These are phyloP conservation scores for Athetis lepigone DNA, from an alignment of 2,888 invertebrate species.

Conservation along the genomic window DNA sequence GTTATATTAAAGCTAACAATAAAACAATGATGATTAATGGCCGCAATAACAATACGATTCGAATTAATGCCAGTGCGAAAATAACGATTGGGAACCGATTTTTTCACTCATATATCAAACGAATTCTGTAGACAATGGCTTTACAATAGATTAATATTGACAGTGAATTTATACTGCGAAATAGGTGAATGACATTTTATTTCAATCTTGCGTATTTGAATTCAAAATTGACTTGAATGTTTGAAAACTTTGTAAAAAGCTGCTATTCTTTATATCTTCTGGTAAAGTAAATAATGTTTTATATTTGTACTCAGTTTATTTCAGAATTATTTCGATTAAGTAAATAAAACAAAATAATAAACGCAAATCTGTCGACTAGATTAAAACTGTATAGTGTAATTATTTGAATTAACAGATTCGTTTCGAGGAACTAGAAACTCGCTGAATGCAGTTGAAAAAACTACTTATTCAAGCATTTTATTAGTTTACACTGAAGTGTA, in stretches of 20 bases:
- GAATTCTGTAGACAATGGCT: conserved; percentile 26
- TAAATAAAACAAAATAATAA: conserved; percentile 15
- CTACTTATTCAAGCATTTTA: conserved; percentile 34
- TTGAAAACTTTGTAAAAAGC: not conserved
- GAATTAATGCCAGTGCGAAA: conserved; percentile 46
- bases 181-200: conserved; percentile 12
- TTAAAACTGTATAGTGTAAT: conserved; percentile 23
- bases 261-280: not conserved
- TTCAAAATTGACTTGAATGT: not conserved
- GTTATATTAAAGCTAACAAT: conserved; percentile 45
- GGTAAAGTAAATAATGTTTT: not conserved
- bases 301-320: not conserved
- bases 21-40: conserved; percentile 59
- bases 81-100: conserved; percentile 29
- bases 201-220: not conserved
- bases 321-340: not conserved
- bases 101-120: conserved; percentile 27
- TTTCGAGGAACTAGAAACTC: conserved; percentile 15
- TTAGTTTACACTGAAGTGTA: conserved; percentile 30
- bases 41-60: conserved; percentile 52
- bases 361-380: conserved; percentile 6
- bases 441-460: conserved; percentile 35
- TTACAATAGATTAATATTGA: conserved; percentile 20
- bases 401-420: conserved; percentile 15
- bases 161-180: conserved; percentile 24